Base-by-base conservation (phyloP, 2,797 vertebrate species). In the Manis crassicaudata region DNA sequence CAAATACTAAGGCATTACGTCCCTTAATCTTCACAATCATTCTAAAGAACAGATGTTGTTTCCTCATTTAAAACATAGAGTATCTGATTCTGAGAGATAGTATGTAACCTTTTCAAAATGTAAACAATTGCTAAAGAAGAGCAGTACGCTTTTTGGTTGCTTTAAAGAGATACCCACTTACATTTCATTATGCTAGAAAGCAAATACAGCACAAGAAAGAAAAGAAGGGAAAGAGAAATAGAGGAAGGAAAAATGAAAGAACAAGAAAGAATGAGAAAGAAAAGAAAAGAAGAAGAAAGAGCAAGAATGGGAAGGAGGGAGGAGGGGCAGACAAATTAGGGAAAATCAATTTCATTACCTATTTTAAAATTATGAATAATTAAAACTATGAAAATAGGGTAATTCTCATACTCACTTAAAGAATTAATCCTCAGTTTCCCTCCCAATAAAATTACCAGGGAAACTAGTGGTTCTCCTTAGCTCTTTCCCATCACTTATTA, bases 111-210 rank as follows among this genome's bases (percentile, higher is more conserved):
- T 86, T 63, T 90, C n/a, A 87, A 83, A 91, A 82, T 65, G 9
- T 43, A 77, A 43, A 27, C 0, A 46, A 46, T 11, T 70, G 40
- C 4, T 92, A 4, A 13, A 35, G 29, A 76, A 46, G 18, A 90
- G 7, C 0, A 94, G 11, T 40, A 46, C 32, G 10, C 4, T 70
- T 50, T 90, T 54, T 13, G 11, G 20, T 46, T 88, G 25, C 2
- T 62, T 93, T 77, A 32, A 7, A 56, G 58, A 90, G 84, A 63
- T 72, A 4, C 0, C 23, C 35, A 73, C 54, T 50, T n/a, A 82
- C 72, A 88, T 90, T 73, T 79, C 27, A 87, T 86, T 90, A 25
- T 35, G 32, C n/a, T 50, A 94, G 56, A 76, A 85, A 92, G 4
- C 9, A 54, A 86, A 84, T 86, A 50, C 11, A 58, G 40, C 2